A percentile compares a stretch with the other conserved stretches of the same genome.
phyloP scores from a whole-genome alignment of 92 coral and sea anemone genomes.

The Desmophyllum pertusum region DNA sequence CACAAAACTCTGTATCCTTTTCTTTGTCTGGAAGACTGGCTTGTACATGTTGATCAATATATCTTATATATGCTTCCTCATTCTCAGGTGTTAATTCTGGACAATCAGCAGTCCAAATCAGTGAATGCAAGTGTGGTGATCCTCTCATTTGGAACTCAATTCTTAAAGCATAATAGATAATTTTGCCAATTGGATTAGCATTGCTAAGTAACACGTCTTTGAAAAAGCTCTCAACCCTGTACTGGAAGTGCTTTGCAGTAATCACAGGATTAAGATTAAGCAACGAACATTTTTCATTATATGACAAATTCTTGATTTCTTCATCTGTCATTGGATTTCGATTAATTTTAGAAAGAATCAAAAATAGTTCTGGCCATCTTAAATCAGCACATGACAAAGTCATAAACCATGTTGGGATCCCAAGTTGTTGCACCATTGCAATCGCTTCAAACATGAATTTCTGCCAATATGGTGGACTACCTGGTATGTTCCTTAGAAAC shows the following conservation, averaged over 20 bases:
- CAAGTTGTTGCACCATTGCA: conserved; percentile 61
- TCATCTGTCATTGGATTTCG: conserved; percentile 47
- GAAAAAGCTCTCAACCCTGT: conserved; percentile 51
- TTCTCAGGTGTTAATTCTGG: conserved; percentile 43
- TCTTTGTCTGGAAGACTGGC: conserved; percentile 59
- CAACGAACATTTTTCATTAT: conserved; percentile 56
- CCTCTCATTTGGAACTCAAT: conserved; percentile 57
- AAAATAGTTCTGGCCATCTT: conserved; percentile 64
- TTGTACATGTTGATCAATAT: conserved; percentile 56
- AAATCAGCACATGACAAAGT: conserved; percentile 64
- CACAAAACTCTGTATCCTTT: conserved; percentile 47
- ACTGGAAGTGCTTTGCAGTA: conserved; percentile 68
- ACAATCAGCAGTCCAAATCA: conserved; percentile 62
- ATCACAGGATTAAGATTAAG: conserved; percentile 68
- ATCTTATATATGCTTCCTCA: conserved; percentile 42
- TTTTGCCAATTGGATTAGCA: conserved; percentile 53
- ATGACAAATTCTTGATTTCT: conserved; percentile 63
- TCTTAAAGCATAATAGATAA: conserved; percentile 56
- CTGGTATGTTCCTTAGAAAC: conserved; percentile 63
- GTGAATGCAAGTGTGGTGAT: conserved; percentile 53
- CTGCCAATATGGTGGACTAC: conserved; percentile 77
- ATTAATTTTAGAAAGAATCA: conserved; percentile 50
- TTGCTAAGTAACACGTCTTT: conserved; percentile 49
- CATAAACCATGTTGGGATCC: conserved; percentile 62
- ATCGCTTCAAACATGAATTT: conserved; percentile 66